Evolutionary conservation across 2,888 invertebrate genomes (phyloP), one percentile per base, ranked within the genome.

Genomic region (Nycteola revayana): DNA sequence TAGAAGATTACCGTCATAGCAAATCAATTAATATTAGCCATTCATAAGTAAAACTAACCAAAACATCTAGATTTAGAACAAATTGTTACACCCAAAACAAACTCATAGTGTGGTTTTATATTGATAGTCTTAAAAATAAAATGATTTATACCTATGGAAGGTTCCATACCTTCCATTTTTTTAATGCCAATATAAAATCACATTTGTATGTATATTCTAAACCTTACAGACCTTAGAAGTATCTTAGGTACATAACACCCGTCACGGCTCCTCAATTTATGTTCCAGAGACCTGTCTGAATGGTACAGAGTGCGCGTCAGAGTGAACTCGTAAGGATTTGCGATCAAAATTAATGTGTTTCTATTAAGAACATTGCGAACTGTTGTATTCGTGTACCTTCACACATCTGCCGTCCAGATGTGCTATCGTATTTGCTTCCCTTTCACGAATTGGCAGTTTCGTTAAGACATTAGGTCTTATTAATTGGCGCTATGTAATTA

Each of bases 281-380:
- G 86, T 90, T 90, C 72, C 89, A 90, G 90, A 91, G 89, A 89
- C 88, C 92, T 94, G 89, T 92, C 92, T 87, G 93, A 94, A 90
- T 93, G 93, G 91, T 95, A 93, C 93, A 92, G 92, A 92, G 93
- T 94, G 91, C 94, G 93, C 92, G 93, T 94, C 91, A 93, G 94
- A 92, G 91, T 94, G 86, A 94, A 93, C 90, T 93, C 94, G 94
- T 95, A 94, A 94, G 94, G 90, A 86, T 75, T 74, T 83, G 74
- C 72, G 83, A 80, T 80, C 70, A 82, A 75, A 83, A 80, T 78
- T 80, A 80, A 82, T 79, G 82, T 87, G 82, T 85, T 78, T 81
- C 76, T 82, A 70, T 78, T 80, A 78, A 72, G 71, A 71, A 77
- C 66, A 82, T 81, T 79, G 67, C 76, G 56, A 82, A 81, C 73